Percentiles rank a stretch among this genome's conserved stretches.
Conservation (phyloP, 1,140 invertebrate species). For the Habropoda laboriosa region DNA sequence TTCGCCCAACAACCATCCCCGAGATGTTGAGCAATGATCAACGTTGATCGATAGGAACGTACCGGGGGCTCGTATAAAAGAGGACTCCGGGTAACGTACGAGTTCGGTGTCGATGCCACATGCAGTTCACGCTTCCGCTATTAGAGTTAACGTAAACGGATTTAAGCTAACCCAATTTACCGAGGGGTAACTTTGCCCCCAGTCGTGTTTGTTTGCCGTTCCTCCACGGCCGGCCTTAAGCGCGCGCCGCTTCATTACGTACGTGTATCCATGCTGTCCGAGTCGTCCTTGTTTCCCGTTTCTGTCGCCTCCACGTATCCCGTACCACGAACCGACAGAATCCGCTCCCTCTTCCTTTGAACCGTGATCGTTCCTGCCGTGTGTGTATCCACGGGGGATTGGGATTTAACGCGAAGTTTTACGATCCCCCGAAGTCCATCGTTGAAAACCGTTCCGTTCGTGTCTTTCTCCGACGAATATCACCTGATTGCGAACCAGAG, state of each 20-base stretch:
- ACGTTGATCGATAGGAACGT: constrained; percentile 27
- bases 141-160: constrained; percentile 81
- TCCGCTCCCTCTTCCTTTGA: not conserved
- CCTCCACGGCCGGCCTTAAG: constrained; percentile 47
- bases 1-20: no score
- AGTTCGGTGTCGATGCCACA: constrained; percentile 60
- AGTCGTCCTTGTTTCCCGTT: constrained; percentile 27
- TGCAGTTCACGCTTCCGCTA: constrained; percentile 74
- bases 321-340: not conserved
- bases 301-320: not conserved
- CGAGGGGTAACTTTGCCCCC: constrained; percentile 75
- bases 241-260: constrained; percentile 61
- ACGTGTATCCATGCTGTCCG: constrained; percentile 40
- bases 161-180: constrained; percentile 80
- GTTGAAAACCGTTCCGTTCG: not conserved
- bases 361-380: not conserved
- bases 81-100: not conserved
- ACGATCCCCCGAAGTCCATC: not conserved
- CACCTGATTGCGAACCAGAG: not conserved
- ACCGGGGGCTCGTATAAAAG: not conserved
- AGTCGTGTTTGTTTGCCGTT: constrained; percentile 72
- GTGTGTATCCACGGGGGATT: not conserved
- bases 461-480: not conserved
- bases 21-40: no score
- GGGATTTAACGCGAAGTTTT: not conserved